Evolutionary conservation across 2,888 invertebrate species (phyloP).

Genomic region (Synanthedon formicaeformis): DNA sequence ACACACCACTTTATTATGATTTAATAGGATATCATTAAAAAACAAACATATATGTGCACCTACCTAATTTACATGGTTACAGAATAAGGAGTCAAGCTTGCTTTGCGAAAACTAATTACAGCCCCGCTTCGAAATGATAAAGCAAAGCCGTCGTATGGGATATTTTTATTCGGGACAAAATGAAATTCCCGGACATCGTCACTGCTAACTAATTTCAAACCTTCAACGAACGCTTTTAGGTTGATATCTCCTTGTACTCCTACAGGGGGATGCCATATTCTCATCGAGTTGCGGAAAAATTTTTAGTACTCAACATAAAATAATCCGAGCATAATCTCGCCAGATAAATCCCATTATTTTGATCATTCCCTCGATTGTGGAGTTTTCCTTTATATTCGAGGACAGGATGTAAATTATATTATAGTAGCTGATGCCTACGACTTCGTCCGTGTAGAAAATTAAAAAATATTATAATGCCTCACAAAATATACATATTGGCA

Average conservation of each 20-base stretch:
- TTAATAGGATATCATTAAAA: too few species aligned
- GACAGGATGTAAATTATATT: not conserved
- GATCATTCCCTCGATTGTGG: slow-evolving; percentile 35
- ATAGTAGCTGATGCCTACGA: too few species aligned
- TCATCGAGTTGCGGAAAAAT: slow-evolving; percentile 27
- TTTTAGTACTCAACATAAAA: slow-evolving; percentile 55
- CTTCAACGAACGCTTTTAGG: slow-evolving; percentile 8
- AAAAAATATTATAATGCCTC: too few species aligned
- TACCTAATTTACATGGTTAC: slow-evolving; percentile 5
- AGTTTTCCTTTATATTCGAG: not conserved
- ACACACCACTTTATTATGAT: too few species aligned
- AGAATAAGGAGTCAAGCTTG: slow-evolving; percentile 43
- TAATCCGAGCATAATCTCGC: slow-evolving; percentile 67
- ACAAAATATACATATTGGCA: too few species aligned
- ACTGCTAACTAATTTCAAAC: slow-evolving; percentile 13
- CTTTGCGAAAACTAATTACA: slow-evolving; percentile 67
- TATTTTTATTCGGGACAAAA: slow-evolving; percentile 68
- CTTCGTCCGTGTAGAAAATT: too few species aligned
- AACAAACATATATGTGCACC: too few species aligned
- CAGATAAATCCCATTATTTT: slow-evolving; percentile 65
- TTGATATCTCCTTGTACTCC: slow-evolving; percentile 5
- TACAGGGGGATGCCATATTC: slow-evolving; percentile 2
- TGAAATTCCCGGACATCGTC: slow-evolving; percentile 42
- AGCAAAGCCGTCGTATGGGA: slow-evolving; percentile 68
- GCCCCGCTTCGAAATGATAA: slow-evolving; percentile 64